Evolutionary conservation across 37 sponge, comb jelly and placozoan species (phyloP).

Genomic region (Beroe forskalii): DNA sequence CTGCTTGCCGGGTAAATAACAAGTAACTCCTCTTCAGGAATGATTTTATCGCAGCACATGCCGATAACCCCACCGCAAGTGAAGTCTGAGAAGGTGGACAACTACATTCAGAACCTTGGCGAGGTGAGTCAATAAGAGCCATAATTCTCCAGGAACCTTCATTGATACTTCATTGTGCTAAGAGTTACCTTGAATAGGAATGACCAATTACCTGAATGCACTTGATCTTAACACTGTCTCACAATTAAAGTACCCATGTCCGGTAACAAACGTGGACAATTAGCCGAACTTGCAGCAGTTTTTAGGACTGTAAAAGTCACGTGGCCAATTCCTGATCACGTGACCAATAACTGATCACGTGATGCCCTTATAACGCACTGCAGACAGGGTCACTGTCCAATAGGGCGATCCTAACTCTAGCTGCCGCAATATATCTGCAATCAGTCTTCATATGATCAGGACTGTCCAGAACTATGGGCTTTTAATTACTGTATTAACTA

Average conservation of each 20-base stretch:
- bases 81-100: constrained; percentile 3
- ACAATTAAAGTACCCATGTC: too few species aligned
- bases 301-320: neutral
- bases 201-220: too few species aligned
- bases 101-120: constrained; percentile 42
- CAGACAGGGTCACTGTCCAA: neutral
- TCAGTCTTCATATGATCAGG: too few species aligned
- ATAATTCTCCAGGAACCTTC: too few species aligned
- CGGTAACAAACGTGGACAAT: neutral
- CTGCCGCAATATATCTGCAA: too few species aligned
- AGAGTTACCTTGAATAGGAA: too few species aligned
- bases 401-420: too few species aligned
- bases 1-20: too few species aligned
- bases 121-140: constrained; percentile 34
- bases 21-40: neutral
- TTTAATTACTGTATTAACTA: neutral
- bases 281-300: neutral
- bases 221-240: too few species aligned
- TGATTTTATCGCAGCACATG: constrained; percentile 21
- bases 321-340: too few species aligned
- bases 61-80: constrained; percentile 42
- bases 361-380: neutral
- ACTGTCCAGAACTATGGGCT: neutral
- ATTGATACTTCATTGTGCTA: too few species aligned
- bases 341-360: neutral